phyloP scores from a whole-genome alignment of 2,888 invertebrate species.

The Ganaspis brasiliensis region DNA sequence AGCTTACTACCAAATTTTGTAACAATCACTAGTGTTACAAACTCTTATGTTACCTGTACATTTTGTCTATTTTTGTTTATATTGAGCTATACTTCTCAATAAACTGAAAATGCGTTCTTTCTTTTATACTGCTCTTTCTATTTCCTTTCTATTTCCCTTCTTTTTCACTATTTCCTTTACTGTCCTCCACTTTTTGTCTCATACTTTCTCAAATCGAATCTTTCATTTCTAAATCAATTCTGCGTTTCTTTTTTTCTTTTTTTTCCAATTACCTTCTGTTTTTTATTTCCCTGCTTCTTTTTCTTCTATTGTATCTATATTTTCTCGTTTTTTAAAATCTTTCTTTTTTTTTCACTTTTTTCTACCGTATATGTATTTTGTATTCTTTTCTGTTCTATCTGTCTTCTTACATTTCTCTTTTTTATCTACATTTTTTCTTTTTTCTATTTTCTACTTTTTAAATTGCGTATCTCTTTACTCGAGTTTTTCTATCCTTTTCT shows the following conservation, averaged over 20 bases:
- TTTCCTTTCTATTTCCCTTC: slow-evolving; percentile 46
- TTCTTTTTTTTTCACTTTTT: no score
- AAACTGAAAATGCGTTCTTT: slow-evolving; percentile 42
- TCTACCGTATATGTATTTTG: no score
- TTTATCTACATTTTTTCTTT: slow-evolving; percentile 44
- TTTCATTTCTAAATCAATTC: slow-evolving; percentile 1
- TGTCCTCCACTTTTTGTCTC: no score
- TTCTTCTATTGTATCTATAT: slow-evolving; percentile 43
- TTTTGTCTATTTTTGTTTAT: slow-evolving; percentile 42
- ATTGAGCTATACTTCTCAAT: slow-evolving; percentile 32
- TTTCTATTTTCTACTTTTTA: slow-evolving; percentile 24
- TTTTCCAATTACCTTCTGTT: slow-evolving; percentile 24
- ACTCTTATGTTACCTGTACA: slow-evolving; percentile 34
- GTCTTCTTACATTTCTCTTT: no score
- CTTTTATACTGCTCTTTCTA: slow-evolving; percentile 33
- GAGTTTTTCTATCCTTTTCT: slow-evolving; percentile 17
- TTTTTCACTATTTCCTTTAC: slow-evolving; percentile 32
- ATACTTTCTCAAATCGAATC: neutral
- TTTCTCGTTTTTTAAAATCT: slow-evolving; percentile 40
- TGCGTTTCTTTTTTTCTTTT: slow-evolving; percentile 47
- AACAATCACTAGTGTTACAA: slow-evolving; percentile 23
- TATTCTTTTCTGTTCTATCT: no score
- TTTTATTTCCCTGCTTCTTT: no score
- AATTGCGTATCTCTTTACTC: slow-evolving; percentile 6
- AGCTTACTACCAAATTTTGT: slow-evolving; percentile 24